A percentile compares a stretch with the other conserved stretches of the same genome.
Conservation (phyloP, 2,113 vertebrate genomes). For the Siniperca knerii region DNA sequence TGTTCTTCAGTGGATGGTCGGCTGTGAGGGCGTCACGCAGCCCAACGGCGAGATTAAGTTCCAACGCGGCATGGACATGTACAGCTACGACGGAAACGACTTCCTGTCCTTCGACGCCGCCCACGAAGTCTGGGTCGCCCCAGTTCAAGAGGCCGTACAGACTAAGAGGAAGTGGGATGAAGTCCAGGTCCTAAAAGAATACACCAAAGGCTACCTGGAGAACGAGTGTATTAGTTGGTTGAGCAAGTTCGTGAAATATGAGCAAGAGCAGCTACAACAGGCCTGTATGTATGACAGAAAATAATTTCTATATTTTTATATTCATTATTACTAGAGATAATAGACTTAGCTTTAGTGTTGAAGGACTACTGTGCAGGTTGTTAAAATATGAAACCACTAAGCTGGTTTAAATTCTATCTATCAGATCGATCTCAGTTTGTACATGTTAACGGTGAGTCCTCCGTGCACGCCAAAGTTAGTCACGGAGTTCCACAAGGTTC, state of each 20-base stretch:
- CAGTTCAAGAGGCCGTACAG: accelerated
- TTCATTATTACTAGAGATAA: not conserved
- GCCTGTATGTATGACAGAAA: conserved; percentile 48
- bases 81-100: conserved; percentile 74
- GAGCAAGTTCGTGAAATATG: not conserved
- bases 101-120: conserved; percentile 72
- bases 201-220: conserved; percentile 81
- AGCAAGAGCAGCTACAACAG: accelerated
- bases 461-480: too few relatives aligned
- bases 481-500: too few relatives aligned
- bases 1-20: conserved; percentile 76
- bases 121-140: conserved; percentile 48
- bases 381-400: not conserved
- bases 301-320: not conserved
- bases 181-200: conserved; percentile 62
- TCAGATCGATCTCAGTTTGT: too few relatives aligned
- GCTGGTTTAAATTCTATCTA: too few relatives aligned
- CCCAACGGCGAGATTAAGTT: accelerated
- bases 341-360: not conserved
- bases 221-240: conserved; percentile 77
- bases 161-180: conserved; percentile 79
- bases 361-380: not conserved
- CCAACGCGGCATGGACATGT: conserved; percentile 35
- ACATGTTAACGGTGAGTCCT: too few relatives aligned
- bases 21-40: conserved; percentile 40